Conservation (phyloP, 2,888 invertebrate genomes). For the Sicus ferrugineus region DNA sequence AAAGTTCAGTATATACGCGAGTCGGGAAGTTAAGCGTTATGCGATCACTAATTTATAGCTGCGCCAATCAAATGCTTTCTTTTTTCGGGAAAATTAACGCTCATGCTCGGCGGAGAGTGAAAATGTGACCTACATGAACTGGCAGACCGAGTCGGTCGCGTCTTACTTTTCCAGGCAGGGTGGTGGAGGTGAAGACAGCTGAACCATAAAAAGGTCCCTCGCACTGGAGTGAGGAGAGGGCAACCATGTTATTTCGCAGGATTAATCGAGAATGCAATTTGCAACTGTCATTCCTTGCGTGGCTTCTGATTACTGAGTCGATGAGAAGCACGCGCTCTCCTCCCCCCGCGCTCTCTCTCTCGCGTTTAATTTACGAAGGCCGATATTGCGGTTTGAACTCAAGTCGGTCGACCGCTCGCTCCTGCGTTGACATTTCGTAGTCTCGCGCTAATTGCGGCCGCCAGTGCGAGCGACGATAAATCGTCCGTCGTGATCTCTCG, state of each 20-base stretch:
- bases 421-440: slow-evolving; percentile 33
- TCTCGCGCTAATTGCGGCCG: slow-evolving; percentile 49
- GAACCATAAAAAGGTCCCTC: not conserved
- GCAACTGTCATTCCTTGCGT: not conserved
- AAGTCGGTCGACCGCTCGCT: not conserved
- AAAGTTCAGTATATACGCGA: not conserved
- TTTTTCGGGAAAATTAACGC: slow-evolving; percentile 2
- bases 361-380: not conserved
- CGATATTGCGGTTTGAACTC: not conserved
- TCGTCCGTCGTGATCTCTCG: slow-evolving; percentile 57
- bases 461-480: slow-evolving; percentile 59
- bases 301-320: not conserved
- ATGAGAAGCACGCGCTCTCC: not conserved
- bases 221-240: too few species aligned
- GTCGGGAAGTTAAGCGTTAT: not conserved
- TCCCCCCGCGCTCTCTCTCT: not conserved
- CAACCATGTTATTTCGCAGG: not conserved
- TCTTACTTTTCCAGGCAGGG: too few species aligned
- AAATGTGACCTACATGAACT: not conserved
- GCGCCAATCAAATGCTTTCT: not conserved
- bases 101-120: not conserved
- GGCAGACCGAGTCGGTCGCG: too few species aligned
- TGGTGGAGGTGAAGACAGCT: not conserved
- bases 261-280: not conserved
- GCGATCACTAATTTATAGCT: slow-evolving; percentile 6